Conservation (phyloP, 2,797 vertebrate genomes). For the Hapalemur alaotrensis region DNA sequence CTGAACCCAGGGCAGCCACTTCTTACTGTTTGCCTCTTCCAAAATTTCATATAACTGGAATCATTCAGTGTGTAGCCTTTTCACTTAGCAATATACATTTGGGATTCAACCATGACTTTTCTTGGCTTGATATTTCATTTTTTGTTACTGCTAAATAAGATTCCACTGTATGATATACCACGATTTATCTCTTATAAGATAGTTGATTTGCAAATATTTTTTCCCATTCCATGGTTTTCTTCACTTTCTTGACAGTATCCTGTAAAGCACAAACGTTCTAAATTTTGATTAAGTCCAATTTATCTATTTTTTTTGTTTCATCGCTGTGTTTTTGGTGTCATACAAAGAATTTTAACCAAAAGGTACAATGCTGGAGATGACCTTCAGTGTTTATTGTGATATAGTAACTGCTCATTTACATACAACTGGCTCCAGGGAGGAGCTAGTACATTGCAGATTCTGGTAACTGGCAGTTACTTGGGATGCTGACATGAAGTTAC, state of each 20-base stretch:
- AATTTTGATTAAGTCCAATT: not conserved
- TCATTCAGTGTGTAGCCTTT: not conserved
- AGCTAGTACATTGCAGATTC: not conserved
- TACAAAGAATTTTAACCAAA: not conserved
- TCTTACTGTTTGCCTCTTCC: not conserved
- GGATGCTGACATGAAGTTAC: not conserved
- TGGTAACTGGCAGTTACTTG: not conserved
- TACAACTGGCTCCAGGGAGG: not conserved
- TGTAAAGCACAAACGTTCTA: not conserved
- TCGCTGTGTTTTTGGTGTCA: not conserved
- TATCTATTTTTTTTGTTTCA: not conserved
- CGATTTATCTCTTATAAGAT: not conserved
- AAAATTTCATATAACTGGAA: not conserved
- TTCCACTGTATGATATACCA: too few relatives aligned
- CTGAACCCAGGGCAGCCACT: not conserved
- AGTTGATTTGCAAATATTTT: not conserved
- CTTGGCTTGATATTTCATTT: too few relatives aligned
- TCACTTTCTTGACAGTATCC: not conserved
- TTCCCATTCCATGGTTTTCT: not conserved
- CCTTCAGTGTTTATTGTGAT: not conserved
- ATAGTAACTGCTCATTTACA: not conserved
- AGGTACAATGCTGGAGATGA: not conserved
- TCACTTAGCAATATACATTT: too few relatives aligned
- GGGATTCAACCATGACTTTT: too few relatives aligned
- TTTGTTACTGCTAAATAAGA: too few relatives aligned